Evolutionary conservation across 2,113 vertebrate species (phyloP), one percentile per base, ranked within the genome.

Genomic region (Panurus biarmicus): DNA sequence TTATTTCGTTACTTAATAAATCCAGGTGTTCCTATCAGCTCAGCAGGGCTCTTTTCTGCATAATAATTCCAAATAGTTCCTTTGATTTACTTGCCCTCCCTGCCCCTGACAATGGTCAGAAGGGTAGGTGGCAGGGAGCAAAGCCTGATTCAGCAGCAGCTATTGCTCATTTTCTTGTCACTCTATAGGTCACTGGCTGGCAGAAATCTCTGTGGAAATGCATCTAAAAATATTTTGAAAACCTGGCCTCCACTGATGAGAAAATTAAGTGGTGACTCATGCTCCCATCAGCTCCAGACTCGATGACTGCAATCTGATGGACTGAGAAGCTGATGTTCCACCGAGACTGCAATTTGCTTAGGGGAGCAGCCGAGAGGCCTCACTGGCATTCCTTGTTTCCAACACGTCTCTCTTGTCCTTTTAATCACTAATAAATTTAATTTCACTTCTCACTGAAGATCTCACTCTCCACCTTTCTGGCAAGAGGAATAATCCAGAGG

Each of bases 141-240:
- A 51, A 69, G 58, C 36, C 73, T 36, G 60, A 86, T 67, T 67
- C 90, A 83, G 24, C 53, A 74, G 85, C 83, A 83, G 72, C 40
- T 84, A 87, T 7, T 86, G 82, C 91, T 93, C 82, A 78, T 84
- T 86, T 95, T 70, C 40, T 81, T 88, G 75, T 90, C 90, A 65
- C 75, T 84, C 87, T 19, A 1, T 10, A 84, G 91, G 93, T 85
- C 90, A 53, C 53, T 26, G n/a, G 18, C 56, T 81, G 61, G 56
- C 78, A 90, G 82, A 91, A 87, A 84, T 67, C 75, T 89, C 91
- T 60, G 83, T 3, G 18, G 78, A 96, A 93, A 93, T 29, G 40
- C 75, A 78, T 90, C 87, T 93, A 77, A 93, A 95, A 95, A 95
- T 94, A 93, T 93, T 96, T 74, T 74, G 82, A 92, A 85, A 94